Evolutionary conservation across 2,888 invertebrate genomes (phyloP), one percentile per base, ranked within the genome.

Genomic region (Phalera bucephala): DNA sequence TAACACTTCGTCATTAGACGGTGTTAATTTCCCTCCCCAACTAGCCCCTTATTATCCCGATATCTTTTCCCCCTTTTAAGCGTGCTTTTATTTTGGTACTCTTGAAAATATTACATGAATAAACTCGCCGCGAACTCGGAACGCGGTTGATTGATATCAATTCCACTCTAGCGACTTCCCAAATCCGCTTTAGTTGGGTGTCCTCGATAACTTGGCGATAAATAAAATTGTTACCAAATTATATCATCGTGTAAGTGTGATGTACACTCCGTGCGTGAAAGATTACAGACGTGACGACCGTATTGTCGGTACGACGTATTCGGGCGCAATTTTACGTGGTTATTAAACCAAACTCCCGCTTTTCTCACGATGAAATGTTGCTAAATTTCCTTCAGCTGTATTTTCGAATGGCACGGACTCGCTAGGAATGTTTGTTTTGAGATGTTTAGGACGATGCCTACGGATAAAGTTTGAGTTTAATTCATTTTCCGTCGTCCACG

Each of bases 381-480:
- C 61, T 46, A 64, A 72, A 74, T 71, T 73, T 70, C 62, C 63
- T 64, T 60, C 45, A 53, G 65, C 64, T 55, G 65, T 72, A 72
- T 77, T 79, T 75, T 64, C 65, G 58, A 75, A 76, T 64, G 62
- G 66, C 59, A 64, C 44, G 54, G 64, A 65, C 56, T 64, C 61
- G 56, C 56, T 40, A 52, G 71, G 65, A 77, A 77, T 81, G 76
- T 79, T 78, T 78, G 72, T 76, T 75, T 69, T 68, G 65, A 73
- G 70, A 78, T 76, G 70, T 74, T 76, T 72, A 69, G 66, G 59
- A 47, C 37, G n/a, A 9, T 19, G 26, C 6, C 28, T 26, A 59
- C 49, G 50, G 59, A 47, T 66, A 58, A 47, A 58, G 46, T 63
- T 59, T 63, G 44, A 52, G 52, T 48, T 50, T 67, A 57, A 66